phyloP scores from a whole-genome alignment of 1,140 invertebrate genomes.

The Mamestra configurata region DNA sequence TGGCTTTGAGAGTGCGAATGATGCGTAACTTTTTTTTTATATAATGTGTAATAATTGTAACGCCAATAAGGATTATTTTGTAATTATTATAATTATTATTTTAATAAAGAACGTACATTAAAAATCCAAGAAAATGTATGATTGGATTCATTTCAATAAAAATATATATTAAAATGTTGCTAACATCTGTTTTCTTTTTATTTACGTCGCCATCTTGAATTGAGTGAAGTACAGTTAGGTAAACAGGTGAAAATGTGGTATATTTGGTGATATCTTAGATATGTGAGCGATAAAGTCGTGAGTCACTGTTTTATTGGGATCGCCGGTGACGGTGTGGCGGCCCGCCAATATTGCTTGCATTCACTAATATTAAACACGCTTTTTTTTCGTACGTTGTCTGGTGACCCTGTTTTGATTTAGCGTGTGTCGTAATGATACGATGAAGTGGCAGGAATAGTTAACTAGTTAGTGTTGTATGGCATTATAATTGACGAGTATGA shows the following conservation, averaged over 20 bases:
- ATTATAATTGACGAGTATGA: slow-evolving; percentile 1
- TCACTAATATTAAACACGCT: slow-evolving; percentile 23
- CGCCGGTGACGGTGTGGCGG: slow-evolving; percentile 43
- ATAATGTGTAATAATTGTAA: slow-evolving; percentile 77
- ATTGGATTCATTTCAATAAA: slow-evolving; percentile 87
- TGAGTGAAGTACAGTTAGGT: slow-evolving; percentile 8
- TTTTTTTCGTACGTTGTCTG: slow-evolving; percentile 8
- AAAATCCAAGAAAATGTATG: slow-evolving; percentile 85
- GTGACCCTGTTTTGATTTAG: slow-evolving; percentile 32
- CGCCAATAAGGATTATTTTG: slow-evolving; percentile 84
- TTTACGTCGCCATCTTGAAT: slow-evolving; percentile 50
- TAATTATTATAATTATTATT: slow-evolving; percentile 87
- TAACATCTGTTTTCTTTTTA: slow-evolving; percentile 79
- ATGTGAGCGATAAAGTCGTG: slow-evolving; percentile 30
- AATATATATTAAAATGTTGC: slow-evolving; percentile 88
- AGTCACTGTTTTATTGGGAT: slow-evolving; percentile 46
- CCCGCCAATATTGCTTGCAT: slow-evolving; percentile 36
- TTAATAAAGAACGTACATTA: slow-evolving; percentile 82
- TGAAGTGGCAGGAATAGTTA: neutral
- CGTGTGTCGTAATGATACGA: slow-evolving; percentile 16
- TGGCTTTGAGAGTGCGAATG: slow-evolving; percentile 76
- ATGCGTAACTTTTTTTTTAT: slow-evolving; percentile 79
- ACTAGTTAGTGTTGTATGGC: neutral
- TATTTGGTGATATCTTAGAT: slow-evolving; percentile 32
- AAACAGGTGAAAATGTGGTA: slow-evolving; percentile 9